These are phyloP conservation scores for Sycophila texana DNA, from an alignment of 2,888 invertebrate genomes.

Conservation along the genomic window DNA sequence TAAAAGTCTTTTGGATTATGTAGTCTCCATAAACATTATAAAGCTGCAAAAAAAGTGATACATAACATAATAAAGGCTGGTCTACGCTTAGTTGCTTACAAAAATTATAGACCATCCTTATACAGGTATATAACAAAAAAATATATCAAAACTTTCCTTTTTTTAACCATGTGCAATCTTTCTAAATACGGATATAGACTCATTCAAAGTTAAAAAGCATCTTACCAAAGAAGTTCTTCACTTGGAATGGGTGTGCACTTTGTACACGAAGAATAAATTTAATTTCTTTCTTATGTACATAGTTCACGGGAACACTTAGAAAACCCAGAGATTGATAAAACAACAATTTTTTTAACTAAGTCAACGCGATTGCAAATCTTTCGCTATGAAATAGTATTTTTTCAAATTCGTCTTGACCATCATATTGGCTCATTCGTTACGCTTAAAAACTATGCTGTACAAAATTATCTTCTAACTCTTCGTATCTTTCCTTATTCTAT, in stretches of 20 bases:
- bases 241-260: too few relatives aligned
- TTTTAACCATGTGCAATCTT: slow-evolving; percentile 4
- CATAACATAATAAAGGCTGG: slow-evolving; percentile 38
- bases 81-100: slow-evolving; percentile 30
- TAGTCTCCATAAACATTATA: slow-evolving; percentile 42
- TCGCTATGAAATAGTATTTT: too few relatives aligned
- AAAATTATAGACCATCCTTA: slow-evolving; percentile 20
- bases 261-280: too few relatives aligned
- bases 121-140: slow-evolving; percentile 13
- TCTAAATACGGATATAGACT: background rate
- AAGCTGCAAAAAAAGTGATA: slow-evolving; percentile 46
- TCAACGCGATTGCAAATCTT: too few relatives aligned
- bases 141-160: background rate
- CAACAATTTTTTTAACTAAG: background rate
- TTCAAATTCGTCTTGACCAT: slow-evolving; percentile 28
- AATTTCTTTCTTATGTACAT: too few relatives aligned
- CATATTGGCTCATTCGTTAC: background rate
- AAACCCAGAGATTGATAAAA: slow-evolving; percentile 34
- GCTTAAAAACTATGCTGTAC: slow-evolving; percentile 49
- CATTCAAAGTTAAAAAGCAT: too few relatives aligned
- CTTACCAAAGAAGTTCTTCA: too few relatives aligned
- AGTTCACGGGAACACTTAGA: background rate
- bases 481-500: background rate
- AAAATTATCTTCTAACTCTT: slow-evolving; percentile 24
- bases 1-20: slow-evolving; percentile 42